Conservation (phyloP, 2,113 vertebrate genomes). For the Numida meleagris region DNA sequence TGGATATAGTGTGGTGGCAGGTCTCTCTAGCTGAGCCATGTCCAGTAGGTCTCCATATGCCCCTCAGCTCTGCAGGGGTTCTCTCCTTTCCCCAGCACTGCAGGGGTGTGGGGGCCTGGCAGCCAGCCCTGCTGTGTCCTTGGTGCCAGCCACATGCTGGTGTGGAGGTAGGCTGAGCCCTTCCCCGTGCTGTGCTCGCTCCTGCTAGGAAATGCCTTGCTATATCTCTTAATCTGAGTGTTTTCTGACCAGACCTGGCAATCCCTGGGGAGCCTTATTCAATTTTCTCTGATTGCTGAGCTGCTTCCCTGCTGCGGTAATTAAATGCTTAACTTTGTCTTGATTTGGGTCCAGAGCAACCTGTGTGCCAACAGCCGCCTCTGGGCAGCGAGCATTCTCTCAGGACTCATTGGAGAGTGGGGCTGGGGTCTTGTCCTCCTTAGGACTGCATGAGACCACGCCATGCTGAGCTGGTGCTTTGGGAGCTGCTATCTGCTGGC, state of each 20-base stretch:
- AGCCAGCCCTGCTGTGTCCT: background rate
- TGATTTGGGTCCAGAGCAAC: constrained; percentile 68
- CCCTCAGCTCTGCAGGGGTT: background rate
- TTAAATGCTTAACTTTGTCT: constrained; percentile 74
- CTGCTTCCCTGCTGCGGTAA: constrained; percentile 64
- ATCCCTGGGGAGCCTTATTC: constrained; percentile 69
- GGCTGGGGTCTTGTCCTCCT: background rate
- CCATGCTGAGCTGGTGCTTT: background rate
- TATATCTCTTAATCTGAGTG: background rate
- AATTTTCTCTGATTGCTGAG: constrained; percentile 72
- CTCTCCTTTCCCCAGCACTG: background rate
- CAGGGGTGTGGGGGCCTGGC: background rate
- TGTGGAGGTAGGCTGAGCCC: background rate
- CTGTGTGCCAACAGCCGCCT: background rate
- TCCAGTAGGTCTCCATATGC: background rate
- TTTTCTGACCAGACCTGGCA: constrained; percentile 22
- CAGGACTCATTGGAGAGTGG: background rate
- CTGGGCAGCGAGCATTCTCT: background rate
- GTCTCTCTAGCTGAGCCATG: accelerated
- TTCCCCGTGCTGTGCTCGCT: background rate
- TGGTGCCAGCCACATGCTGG: accelerated
- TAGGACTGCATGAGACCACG: background rate
- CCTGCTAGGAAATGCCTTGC: background rate
- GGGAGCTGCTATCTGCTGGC: background rate
- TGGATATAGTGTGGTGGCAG: background rate